A percentile compares a stretch with the other conserved stretches of the same genome.
Conservation (phyloP, 2,113 vertebrate genomes). For the Thalassoma bifasciatum region DNA sequence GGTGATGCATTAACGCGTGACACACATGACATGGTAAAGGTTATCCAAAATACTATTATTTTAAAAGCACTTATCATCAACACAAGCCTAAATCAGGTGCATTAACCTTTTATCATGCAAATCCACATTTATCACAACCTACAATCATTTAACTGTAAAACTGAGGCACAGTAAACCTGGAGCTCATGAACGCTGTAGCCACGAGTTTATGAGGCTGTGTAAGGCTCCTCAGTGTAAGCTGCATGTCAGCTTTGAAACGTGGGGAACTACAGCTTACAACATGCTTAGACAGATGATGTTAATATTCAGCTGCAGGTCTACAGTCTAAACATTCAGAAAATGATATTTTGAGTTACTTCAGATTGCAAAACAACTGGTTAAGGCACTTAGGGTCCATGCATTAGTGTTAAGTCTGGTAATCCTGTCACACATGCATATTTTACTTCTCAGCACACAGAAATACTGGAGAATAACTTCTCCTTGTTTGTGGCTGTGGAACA, state of each 20-base stretch:
- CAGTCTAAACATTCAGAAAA: background rate
- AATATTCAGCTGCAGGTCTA: background rate
- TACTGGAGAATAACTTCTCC: too few species aligned
- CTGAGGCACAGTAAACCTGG: constrained; percentile 1
- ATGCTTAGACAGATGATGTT: background rate
- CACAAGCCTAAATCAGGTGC: constrained; percentile 30
- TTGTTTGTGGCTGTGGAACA: too few species aligned
- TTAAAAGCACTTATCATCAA: constrained; percentile 53
- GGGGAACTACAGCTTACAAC: constrained; percentile 10
- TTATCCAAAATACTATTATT: constrained; percentile 30
- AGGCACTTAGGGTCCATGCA: background rate
- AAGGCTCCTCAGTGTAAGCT: too few species aligned
- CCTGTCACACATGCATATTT: too few species aligned
- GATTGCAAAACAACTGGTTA: background rate
- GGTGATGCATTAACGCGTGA: constrained; percentile 30
- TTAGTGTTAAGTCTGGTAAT: background rate
- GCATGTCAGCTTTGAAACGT: too few species aligned
- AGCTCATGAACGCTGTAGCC: background rate
- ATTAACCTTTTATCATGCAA: constrained; percentile 61
- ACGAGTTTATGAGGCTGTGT: background rate
- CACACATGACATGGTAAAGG: constrained; percentile 36
- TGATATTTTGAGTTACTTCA: background rate
- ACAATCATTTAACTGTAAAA: constrained; percentile 41
- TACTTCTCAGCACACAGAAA: too few species aligned
- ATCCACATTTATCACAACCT: constrained; percentile 28